Conservation (phyloP, 2,113 vertebrate species). For the Alosa alosa region DNA sequence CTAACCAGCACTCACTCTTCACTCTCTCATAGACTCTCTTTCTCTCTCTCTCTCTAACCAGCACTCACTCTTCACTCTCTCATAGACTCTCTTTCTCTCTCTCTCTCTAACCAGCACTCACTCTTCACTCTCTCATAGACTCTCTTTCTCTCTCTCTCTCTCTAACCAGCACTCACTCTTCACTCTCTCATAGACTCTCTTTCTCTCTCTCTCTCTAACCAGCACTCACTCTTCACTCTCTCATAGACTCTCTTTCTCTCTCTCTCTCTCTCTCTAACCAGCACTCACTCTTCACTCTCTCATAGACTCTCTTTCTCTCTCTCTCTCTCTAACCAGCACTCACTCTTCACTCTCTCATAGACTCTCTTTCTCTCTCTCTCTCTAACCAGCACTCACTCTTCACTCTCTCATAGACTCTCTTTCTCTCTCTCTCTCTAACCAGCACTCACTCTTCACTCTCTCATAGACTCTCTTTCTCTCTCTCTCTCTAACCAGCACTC, state of each 20-base stretch:
- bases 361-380: background rate
- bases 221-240: slow-evolving; percentile 15
- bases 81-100: background rate
- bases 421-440: background rate
- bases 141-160: background rate
- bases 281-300: slow-evolving; percentile 20
- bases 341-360: background rate
- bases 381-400: background rate
- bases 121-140: slow-evolving; percentile 5
- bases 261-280: slow-evolving; percentile 16
- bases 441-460: slow-evolving; percentile 16
- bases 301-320: background rate
- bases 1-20: background rate
- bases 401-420: slow-evolving; percentile 17
- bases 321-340: slow-evolving; percentile 13
- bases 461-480: background rate
- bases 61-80: slow-evolving; percentile 19
- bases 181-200: slow-evolving; percentile 15
- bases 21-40: slow-evolving; percentile 14
- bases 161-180: slow-evolving; percentile 1
- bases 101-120: slow-evolving; percentile 5
- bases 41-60: background rate
- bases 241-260: background rate
- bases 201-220: background rate
- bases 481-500: slow-evolving; percentile 14